phyloP scores from a whole-genome alignment of 1,140 invertebrate species.

The Potamilus streckersoni region DNA sequence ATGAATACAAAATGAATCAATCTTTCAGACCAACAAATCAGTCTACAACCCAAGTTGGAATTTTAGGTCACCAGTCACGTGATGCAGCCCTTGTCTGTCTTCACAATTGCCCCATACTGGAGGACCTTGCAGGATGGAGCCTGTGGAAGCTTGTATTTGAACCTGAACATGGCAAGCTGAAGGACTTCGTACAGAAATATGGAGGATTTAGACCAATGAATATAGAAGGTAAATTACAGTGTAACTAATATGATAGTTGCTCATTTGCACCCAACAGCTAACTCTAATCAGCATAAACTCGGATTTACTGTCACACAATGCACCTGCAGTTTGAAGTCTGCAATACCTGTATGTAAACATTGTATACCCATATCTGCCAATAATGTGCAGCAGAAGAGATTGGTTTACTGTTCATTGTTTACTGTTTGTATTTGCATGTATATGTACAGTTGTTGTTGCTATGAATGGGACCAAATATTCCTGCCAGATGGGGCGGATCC shows the following conservation, averaged over 20 bases:
- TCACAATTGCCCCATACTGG: slow-evolving; percentile 62
- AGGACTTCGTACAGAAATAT: slow-evolving; percentile 64
- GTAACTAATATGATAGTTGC: background rate
- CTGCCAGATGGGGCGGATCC: too few relatives aligned
- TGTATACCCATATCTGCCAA: background rate
- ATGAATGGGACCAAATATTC: too few relatives aligned
- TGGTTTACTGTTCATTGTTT: background rate
- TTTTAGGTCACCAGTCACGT: slow-evolving; percentile 54
- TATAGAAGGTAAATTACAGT: slow-evolving; percentile 37
- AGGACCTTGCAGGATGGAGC: slow-evolving; percentile 56
- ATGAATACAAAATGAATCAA: background rate
- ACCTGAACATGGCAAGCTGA: slow-evolving; percentile 59
- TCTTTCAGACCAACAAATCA: slow-evolving; percentile 14
- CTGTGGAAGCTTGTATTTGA: slow-evolving; percentile 64
- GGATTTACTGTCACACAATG: background rate
- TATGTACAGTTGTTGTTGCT: too few relatives aligned
- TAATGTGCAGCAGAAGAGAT: background rate
- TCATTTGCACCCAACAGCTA: background rate
- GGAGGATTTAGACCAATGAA: slow-evolving; percentile 44
- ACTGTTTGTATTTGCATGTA: background rate
- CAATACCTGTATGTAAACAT: background rate
- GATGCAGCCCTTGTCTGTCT: slow-evolving; percentile 58
- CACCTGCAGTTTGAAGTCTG: background rate
- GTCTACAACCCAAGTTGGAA: slow-evolving; percentile 41
- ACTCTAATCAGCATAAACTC: too few relatives aligned